Conservation (phyloP, 2,113 vertebrate species). For the Parotia lawesii region DNA sequence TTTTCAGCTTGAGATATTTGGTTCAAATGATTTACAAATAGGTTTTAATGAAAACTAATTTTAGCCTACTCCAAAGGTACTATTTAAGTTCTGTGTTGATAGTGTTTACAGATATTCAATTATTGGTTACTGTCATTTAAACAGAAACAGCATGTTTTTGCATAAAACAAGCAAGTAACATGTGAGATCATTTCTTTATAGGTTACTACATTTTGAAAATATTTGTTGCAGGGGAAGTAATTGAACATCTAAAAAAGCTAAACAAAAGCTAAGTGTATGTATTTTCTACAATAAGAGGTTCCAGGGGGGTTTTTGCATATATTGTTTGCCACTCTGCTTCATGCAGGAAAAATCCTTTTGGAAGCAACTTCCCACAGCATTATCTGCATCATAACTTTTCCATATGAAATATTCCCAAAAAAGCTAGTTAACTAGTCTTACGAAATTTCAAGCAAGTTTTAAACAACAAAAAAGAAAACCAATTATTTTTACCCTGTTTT, state of each 20-base stretch:
- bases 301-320: fast-evolving
- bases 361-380: not conserved
- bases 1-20: conserved; percentile 53
- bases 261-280: not conserved
- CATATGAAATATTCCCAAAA: not conserved
- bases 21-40: conserved; percentile 53
- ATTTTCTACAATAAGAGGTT: not conserved
- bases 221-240: not conserved
- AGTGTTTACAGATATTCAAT: conserved; percentile 48
- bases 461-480: not conserved
- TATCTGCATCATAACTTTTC: not conserved
- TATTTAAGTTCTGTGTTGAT: conserved; percentile 37
- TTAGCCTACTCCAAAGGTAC: conserved; percentile 23
- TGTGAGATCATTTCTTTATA: not conserved
- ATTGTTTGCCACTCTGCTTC: not conserved
- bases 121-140: conserved; percentile 43
- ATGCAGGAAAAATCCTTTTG: not conserved
- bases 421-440: not conserved
- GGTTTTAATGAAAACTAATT: conserved; percentile 57
- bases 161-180: not conserved
- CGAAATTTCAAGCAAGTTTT: not conserved
- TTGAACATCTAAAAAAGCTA: not conserved
- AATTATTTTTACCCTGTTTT: not conserved
- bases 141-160: not conserved
- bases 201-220: not conserved